Conservation (phyloP, 2,113 vertebrate species). For the Calyptomena viridis region DNA sequence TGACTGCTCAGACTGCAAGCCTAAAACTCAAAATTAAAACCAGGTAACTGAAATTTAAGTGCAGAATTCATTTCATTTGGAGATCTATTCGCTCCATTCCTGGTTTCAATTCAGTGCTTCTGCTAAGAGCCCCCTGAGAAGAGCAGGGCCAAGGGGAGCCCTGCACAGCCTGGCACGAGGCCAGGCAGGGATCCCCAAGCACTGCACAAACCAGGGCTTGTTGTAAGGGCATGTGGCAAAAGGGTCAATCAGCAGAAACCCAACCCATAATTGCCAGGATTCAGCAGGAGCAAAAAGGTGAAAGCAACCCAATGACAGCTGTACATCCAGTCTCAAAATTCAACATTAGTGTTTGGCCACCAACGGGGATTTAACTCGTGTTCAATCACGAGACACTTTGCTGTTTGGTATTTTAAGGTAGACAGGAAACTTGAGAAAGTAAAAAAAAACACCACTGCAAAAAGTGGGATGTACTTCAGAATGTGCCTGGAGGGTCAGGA, state of each 20-base stretch:
- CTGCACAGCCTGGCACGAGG: rapidly evolving
- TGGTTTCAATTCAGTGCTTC: neutral
- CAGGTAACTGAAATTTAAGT: neutral
- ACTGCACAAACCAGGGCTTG: neutral
- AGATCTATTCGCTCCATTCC: rapidly evolving
- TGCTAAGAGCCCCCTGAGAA: neutral
- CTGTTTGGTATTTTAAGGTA: too few species aligned
- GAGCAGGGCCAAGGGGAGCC: neutral
- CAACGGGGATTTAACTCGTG: neutral
- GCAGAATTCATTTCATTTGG: neutral
- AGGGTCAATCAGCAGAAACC: neutral
- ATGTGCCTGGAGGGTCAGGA: neutral
- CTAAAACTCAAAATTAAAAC: neutral
- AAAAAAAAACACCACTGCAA: neutral
- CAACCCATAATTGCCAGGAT: neutral
- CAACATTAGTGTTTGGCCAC: rapidly evolving
- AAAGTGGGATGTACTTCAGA: neutral
- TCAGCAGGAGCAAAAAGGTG: too few species aligned
- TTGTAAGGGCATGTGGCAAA: neutral
- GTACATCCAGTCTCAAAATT: neutral
- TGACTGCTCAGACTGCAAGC: neutral
- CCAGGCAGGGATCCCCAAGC: neutral
- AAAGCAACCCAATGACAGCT: neutral
- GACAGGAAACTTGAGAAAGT: neutral
- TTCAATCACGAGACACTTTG: too few species aligned